phyloP scores from a whole-genome alignment of 2,888 invertebrate species.

The Eupithecia insigniata region DNA sequence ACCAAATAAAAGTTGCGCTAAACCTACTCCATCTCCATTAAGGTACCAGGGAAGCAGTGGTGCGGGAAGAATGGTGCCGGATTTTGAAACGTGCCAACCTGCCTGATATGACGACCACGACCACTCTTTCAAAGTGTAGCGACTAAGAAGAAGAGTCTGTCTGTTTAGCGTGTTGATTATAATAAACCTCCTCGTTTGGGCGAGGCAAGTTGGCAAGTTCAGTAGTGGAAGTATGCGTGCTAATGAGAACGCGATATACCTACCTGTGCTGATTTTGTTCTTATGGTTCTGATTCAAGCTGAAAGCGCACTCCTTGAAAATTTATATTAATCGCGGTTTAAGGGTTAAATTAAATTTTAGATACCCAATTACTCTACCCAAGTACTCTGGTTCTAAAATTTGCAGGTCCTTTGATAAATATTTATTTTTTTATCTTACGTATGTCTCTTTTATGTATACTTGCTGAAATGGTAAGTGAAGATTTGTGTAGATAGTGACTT shows the following conservation, averaged over 20 bases:
- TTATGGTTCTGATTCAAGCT: not conserved
- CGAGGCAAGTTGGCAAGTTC: not conserved
- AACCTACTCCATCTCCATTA: too few species aligned
- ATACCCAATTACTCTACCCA: not conserved
- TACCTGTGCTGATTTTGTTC: not conserved
- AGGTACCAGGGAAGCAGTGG: too few species aligned
- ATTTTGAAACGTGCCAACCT: too few species aligned
- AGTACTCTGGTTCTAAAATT: not conserved
- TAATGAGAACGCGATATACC: not conserved
- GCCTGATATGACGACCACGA: too few species aligned
- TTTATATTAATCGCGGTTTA: not conserved
- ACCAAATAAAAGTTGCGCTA: too few species aligned
- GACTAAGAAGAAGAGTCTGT: too few species aligned
- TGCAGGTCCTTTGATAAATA: too few species aligned
- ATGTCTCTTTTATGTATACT: not conserved
- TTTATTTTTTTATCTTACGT: too few species aligned
- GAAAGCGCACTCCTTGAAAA: not conserved
- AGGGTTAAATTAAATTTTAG: too few species aligned
- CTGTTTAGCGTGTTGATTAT: not conserved
- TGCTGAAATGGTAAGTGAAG: not conserved
- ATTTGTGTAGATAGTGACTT: too few species aligned
- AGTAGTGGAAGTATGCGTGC: not conserved
- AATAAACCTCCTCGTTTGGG: not conserved
- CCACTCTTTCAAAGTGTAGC: too few species aligned
- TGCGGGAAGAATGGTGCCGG: too few species aligned